phyloP scores from a whole-genome alignment of 2,113 vertebrate genomes.

The Lophochroa leadbeateri region DNA sequence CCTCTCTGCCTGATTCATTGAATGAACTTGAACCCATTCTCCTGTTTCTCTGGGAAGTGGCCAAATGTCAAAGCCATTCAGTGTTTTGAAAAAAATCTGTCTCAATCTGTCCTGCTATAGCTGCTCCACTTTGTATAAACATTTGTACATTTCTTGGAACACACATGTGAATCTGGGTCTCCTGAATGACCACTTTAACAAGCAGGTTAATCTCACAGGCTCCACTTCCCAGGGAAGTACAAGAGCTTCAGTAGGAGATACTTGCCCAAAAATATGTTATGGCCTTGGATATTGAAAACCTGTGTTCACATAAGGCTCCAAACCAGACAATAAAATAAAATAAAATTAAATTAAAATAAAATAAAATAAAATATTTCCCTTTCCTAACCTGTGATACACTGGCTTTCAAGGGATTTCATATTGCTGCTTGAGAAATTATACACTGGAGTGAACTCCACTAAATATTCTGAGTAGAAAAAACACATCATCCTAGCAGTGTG shows the following conservation, averaged over 20 bases:
- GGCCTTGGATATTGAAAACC: background rate
- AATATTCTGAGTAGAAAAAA: background rate
- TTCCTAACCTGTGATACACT: background rate
- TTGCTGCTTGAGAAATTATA: background rate
- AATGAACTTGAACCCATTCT: conserved; percentile 15
- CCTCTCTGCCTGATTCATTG: background rate
- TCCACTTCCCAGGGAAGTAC: background rate
- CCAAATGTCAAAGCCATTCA: conserved; percentile 4
- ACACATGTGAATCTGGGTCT: background rate
- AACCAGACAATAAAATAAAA: background rate
- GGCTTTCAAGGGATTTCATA: background rate
- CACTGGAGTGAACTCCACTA: background rate
- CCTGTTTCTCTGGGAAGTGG: background rate
- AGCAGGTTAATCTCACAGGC: background rate
- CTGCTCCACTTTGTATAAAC: background rate
- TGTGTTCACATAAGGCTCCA: background rate
- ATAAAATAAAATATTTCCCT: background rate
- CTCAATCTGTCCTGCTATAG: background rate
- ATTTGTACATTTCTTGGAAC: background rate
- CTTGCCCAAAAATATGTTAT: background rate
- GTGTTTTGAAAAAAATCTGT: conserved; percentile 1
- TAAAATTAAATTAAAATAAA: background rate
- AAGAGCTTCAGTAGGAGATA: background rate
- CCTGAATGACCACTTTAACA: background rate
- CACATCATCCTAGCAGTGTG: background rate